Conservation (phyloP, 2,888 invertebrate genomes). For the Frankliniella intonsa region DNA sequence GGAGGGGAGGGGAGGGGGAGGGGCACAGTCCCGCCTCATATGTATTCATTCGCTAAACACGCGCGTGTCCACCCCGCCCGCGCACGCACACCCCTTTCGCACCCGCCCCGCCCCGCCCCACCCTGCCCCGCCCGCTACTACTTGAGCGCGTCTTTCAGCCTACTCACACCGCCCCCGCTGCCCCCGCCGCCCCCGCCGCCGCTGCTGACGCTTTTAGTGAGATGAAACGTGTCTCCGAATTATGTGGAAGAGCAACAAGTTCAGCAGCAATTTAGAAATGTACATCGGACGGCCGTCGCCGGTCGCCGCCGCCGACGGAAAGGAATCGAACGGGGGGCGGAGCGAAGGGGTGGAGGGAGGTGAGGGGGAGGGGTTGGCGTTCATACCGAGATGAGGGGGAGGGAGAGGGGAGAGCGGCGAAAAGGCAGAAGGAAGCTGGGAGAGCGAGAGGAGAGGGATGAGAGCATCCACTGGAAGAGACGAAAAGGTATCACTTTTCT, state of each 20-base stretch:
- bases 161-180: no score
- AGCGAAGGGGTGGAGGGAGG: neutral
- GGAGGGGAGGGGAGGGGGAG: neutral
- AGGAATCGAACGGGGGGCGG: neutral
- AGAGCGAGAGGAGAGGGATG: no score
- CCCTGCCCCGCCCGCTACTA: no score
- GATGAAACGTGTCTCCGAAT: constrained; percentile 12
- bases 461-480: no score
- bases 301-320: neutral
- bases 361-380: neutral
- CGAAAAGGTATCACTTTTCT: no score
- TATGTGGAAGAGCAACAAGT: constrained; percentile 1
- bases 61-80: neutral
- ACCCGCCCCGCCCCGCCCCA: neutral
- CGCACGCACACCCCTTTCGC: neutral
- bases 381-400: neutral
- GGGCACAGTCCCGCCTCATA: neutral
- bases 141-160: no score
- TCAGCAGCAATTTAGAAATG: neutral
- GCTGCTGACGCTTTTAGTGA: constrained; percentile 7
- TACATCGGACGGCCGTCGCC: neutral
- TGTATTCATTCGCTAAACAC: neutral
- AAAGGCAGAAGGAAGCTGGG: no score
- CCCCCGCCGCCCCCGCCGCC: neutral
- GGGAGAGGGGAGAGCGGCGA: neutral